Conservation (phyloP, 2,797 vertebrate species). For the Paramormyrops hopkinsi region DNA sequence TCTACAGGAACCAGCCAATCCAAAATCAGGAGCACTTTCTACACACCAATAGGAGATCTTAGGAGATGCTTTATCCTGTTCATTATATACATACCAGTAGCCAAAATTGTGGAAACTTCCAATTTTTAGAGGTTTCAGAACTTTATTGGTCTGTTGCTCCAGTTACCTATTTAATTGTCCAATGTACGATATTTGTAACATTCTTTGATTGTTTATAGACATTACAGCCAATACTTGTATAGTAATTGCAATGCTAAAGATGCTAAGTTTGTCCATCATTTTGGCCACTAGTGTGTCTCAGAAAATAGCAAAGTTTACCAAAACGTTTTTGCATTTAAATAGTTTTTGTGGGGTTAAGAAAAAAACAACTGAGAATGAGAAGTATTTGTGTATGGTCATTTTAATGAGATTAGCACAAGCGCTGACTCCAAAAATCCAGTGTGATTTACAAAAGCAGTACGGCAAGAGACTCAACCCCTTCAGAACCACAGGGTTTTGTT, state of each 20-base stretch:
- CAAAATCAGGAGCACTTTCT: background rate
- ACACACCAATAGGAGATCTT: background rate
- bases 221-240: background rate
- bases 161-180: background rate
- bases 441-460: background rate
- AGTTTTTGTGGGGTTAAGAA: background rate
- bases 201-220: background rate
- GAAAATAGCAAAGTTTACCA: background rate
- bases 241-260: background rate
- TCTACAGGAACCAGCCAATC: background rate
- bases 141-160: background rate
- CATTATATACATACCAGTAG: background rate
- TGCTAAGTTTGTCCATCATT: background rate
- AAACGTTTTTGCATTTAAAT: background rate
- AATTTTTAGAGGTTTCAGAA: background rate
- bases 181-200: background rate
- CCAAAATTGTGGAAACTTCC: background rate
- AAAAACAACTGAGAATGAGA: background rate
- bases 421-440: background rate
- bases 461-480: background rate
- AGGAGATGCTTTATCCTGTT: background rate
- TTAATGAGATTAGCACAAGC: conserved; percentile 10
- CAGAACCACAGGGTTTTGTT: background rate
- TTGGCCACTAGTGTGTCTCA: background rate
- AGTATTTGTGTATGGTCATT: background rate